These are phyloP conservation scores for Tinamus guttatus DNA, from an alignment of 2,113 vertebrate species.

Conservation along the genomic window DNA sequence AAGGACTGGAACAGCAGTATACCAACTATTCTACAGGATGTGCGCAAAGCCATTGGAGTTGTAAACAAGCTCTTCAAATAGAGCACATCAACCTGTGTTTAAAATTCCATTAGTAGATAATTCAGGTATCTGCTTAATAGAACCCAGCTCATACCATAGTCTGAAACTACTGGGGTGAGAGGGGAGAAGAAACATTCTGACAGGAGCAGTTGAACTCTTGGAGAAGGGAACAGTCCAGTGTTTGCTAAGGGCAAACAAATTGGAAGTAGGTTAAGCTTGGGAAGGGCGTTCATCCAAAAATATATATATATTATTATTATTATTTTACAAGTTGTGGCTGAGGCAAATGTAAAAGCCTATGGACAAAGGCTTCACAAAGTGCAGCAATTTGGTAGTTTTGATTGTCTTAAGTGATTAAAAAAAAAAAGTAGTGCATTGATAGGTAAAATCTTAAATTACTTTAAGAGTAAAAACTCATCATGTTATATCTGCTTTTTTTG, in stretches of 20 bases:
- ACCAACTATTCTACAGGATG: not conserved
- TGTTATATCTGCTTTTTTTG: conserved; percentile 62
- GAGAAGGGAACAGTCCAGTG: not conserved
- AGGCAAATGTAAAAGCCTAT: not conserved
- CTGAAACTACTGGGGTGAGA: not conserved
- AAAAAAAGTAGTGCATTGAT: not conserved
- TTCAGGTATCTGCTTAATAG: not conserved
- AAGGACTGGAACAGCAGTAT: not conserved
- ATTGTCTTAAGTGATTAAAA: not conserved
- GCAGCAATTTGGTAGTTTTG: not conserved
- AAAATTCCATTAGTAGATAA: not conserved
- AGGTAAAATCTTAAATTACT: not conserved
- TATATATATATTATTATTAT: too few relatives aligned
- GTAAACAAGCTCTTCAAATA: not conserved
- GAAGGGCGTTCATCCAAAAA: not conserved
- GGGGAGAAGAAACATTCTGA: not conserved
- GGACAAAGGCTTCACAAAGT: not conserved
- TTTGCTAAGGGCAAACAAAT: not conserved
- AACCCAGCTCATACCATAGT: not conserved
- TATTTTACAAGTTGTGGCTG: not conserved
- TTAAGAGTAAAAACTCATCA: conserved; percentile 1
- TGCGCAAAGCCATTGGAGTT: not conserved
- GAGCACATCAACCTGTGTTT: not conserved
- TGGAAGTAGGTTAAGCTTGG: not conserved
- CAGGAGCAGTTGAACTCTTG: not conserved